Base-by-base conservation (phyloP, 2,888 invertebrate species). In the Drepanosiphum platanoidis region DNA sequence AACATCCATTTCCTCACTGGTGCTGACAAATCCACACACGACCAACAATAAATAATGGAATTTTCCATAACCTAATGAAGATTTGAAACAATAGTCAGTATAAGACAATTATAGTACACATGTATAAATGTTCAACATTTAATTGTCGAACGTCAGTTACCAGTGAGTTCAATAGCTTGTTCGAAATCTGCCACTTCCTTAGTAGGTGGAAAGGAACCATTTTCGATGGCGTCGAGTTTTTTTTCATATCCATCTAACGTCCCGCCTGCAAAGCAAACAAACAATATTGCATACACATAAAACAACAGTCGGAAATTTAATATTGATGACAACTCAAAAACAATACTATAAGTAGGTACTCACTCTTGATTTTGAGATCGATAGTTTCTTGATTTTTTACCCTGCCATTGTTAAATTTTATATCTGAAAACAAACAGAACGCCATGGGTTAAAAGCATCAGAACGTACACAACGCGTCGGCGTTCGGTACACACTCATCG, bases 1-100 rank as follows among this genome's bases (percentile, higher is more conserved):
- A 91, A 97, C 96, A 91, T 97, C 97, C 94, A 97, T 96, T 92
- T 97, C 96, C 92, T 97, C 97, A 90, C 96, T 96, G 88, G 96
- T 96, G 92, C 95, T 95, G 90, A 97, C 96, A 91, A 97, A 95
- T 88, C 97, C 97, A 92, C 97, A 97, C 90, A 97, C 94, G 90
- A 94, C 94, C 92, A 97, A 92, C 90, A 97, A 92, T 89, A 95
- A 92, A 91, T 95, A 95, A 91, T 97, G 97, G 91, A 97, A 97
- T 91, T 94, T 93, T 89, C 95, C 95, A 93, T 95, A 95, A 89
- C 94, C 95, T 94, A n/a, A 61, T 39, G n/a, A 86, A 15, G 22
- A 52, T 5, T 18, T 18, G 15, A 3, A 52, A 86, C 15, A 66
- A 64, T 36, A n/a, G 32, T 72, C 11, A 61, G 9, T n/a, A 61